Percentiles rank a stretch among this genome's conserved stretches.
phyloP scores from a whole-genome alignment of 2,113 vertebrate species.

The Chelonoidis abingdonii region DNA sequence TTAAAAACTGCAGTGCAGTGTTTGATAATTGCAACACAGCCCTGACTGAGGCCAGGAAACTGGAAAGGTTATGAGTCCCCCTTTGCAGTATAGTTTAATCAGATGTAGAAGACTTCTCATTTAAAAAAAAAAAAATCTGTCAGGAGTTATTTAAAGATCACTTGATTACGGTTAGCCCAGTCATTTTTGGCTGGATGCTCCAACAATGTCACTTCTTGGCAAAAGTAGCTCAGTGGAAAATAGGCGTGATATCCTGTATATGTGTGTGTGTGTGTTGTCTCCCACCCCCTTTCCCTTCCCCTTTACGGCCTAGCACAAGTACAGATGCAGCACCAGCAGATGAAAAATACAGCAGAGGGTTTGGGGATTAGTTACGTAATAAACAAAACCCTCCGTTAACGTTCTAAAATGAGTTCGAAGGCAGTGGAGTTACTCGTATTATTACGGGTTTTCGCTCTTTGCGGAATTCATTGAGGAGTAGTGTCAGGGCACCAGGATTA shows the following conservation, averaged over 20 bases:
- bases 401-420: constrained; percentile 60
- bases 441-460: constrained; percentile 52
- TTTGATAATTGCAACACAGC: rapidly evolving
- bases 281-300: rapidly evolving
- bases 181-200: neutral
- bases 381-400: constrained; percentile 51
- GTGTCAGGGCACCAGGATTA: neutral
- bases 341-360: neutral
- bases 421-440: constrained; percentile 62
- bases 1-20: rapidly evolving
- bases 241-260: neutral
- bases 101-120: neutral
- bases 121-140: neutral
- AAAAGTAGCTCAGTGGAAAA: neutral
- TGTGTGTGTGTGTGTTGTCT: neutral
- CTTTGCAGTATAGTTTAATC: neutral
- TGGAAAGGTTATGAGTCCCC: neutral
- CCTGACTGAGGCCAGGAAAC: neutral
- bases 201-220: neutral
- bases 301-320: neutral
- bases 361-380: constrained; percentile 41
- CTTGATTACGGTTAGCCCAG: neutral
- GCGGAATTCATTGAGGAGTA: constrained; percentile 42
- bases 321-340: neutral
- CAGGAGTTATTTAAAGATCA: neutral